Evolutionary conservation across 2,113 vertebrate genomes (phyloP), one percentile per base, ranked within the genome.

Genomic region (Epinephelus lanceolatus): DNA sequence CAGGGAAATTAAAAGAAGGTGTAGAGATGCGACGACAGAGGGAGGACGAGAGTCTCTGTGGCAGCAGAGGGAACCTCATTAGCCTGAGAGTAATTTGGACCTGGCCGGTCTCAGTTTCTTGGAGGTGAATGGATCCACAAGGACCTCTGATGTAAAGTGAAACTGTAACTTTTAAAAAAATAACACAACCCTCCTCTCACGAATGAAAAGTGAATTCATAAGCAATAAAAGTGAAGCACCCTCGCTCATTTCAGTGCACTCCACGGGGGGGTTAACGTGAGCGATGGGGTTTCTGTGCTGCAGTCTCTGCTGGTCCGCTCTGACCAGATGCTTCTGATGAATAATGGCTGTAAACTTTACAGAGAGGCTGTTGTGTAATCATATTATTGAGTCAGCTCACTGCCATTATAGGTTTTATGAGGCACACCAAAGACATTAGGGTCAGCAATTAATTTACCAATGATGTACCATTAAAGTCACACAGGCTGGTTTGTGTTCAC

Each of bases 181-280:
- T 1, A 52, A 23, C 30, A 11, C 6, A 15, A 7, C 18, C 37
- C 27, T 30, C 33, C 37, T 57, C 51, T 19, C 6, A 25, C 10
- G 21, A 56, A 67, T 76, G 52, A n/a, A n/a, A 66, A 67, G 37
- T 67, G 37, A 30, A 37, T 67, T 63, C 59, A 40, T 37, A 40
- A 23, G 59, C 21, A 63, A 5, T 75, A 42, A 42, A 42, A 42
- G 42, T 42, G 42, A 9, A 42, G 42, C 42, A 42, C 42, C 9
- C 42, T 42, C 42, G 10, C 42, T 42, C 10, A 42, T 42, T 42
- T 42, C 42, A 42, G 11, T 10, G 8, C 42, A 12, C 33, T 42
- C 10, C 42, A 42, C 11, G 42, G 42, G 42, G 42, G 42, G 8
- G 42, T 42, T 42, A 42, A 42, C 7, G 11, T 10, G 42, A 42